These are phyloP conservation scores for Lepisosteus osseus DNA, from an alignment of 2,113 vertebrate species.

Conservation along the genomic window DNA sequence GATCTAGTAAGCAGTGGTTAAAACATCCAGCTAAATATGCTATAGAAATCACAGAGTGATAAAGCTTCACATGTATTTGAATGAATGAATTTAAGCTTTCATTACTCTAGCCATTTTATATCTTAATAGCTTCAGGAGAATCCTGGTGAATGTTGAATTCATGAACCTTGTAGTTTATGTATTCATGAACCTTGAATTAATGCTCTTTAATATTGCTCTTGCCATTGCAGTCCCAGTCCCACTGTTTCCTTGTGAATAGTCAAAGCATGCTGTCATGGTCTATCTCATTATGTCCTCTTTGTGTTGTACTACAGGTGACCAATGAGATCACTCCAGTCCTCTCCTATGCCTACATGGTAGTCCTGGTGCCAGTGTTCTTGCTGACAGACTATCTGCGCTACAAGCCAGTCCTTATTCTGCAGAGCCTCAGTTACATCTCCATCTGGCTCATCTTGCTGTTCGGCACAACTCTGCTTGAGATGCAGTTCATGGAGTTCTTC, in stretches of 20 bases:
- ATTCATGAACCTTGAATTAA: too few relatives aligned
- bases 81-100: too few relatives aligned
- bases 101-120: too few relatives aligned
- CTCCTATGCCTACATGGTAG: slow-evolving; percentile 84
- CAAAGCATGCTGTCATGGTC: neutral
- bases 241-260: too few relatives aligned
- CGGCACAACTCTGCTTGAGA: slow-evolving; percentile 66
- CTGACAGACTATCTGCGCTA: slow-evolving; percentile 88
- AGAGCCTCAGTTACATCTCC: slow-evolving; percentile 79
- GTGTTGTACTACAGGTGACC: slow-evolving; percentile 71
- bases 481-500: slow-evolving; percentile 96
- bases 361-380: slow-evolving; percentile 88
- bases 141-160: neutral
- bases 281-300: neutral
- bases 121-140: neutral
- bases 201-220: too few relatives aligned
- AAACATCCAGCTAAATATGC: too few relatives aligned
- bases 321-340: slow-evolving; percentile 86
- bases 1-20: too few relatives aligned
- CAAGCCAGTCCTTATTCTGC: slow-evolving; percentile 87
- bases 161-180: too few relatives aligned
- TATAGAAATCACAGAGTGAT: too few relatives aligned
- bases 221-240: too few relatives aligned
- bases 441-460: slow-evolving; percentile 84
- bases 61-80: too few relatives aligned